phyloP scores from a whole-genome alignment of 2,113 vertebrate genomes.

The Anseranas semipalmata region DNA sequence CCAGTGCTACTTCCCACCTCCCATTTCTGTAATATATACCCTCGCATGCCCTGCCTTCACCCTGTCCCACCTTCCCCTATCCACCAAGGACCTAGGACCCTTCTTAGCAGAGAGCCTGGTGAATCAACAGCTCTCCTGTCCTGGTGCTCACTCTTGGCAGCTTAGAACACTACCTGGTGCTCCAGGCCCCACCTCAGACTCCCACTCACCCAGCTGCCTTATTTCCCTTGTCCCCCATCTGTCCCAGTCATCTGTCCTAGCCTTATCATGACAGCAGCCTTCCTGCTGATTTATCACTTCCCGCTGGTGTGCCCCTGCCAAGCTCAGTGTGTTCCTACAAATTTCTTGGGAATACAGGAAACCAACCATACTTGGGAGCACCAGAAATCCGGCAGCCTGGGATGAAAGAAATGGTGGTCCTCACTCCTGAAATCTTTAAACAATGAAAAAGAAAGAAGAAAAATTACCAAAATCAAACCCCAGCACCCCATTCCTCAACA shows the following conservation, averaged over 20 bases:
- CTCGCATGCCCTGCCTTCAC: background rate
- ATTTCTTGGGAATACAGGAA: background rate
- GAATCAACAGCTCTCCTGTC: background rate
- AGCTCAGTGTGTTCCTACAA: background rate
- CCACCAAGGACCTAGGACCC: background rate
- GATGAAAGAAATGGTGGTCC: background rate
- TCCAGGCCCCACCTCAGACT: background rate
- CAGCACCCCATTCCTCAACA: rapidly evolving
- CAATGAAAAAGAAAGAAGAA: background rate
- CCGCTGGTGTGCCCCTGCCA: background rate
- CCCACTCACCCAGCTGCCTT: background rate
- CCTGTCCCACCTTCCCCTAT: background rate
- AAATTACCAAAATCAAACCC: background rate
- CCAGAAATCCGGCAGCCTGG: background rate
- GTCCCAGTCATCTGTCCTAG: background rate
- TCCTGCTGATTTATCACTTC: background rate
- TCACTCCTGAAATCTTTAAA: background rate
- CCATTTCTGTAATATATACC: background rate
- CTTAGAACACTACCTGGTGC: background rate
- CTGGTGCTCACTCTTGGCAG: background rate
- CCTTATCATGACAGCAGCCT: background rate
- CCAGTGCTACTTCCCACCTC: background rate
- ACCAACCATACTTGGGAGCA: background rate
- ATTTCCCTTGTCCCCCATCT: background rate
- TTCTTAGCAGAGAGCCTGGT: background rate